Base-by-base conservation (phyloP, 2,797 vertebrate genomes). In the Lagocephalus sceleratus region DNA sequence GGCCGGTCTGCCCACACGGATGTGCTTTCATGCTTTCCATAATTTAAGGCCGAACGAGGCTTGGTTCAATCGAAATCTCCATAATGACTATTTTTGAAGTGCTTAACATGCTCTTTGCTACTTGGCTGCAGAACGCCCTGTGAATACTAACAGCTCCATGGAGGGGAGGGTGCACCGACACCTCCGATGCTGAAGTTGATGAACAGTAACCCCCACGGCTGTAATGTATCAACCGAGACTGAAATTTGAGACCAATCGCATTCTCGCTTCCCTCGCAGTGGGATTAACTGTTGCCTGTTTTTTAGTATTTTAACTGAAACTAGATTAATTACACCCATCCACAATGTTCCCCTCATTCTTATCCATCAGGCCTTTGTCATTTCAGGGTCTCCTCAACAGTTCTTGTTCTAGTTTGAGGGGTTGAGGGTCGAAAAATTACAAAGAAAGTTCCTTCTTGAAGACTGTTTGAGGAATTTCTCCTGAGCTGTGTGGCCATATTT, bases 241-340 rank as follows among this genome's bases (percentile, higher is more conserved):
- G 57, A 77, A 73, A 74, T 83, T 64, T 72, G 57, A 70, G 67
- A 68, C 65, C 35, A 52, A 63, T 73, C 50, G 51, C 23, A 63
- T 57, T 8, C 11, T 49, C 6, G 47, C 57, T 68, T 50, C 56
- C 51, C 49, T 23, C 39, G 46, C 45, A 50, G 23, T 52, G 59
- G 64, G 72, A 84, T 73, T 74, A 82, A 75, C 64, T 81, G 51
- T 68, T 76, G 57, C 68, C 47, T 51, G 56, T 47, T 75, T 83
- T 68, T 77, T 83, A 66, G 63, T 64, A 39, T 68, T 67, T 63
- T 54, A n/a, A 51, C 41, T 51, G 41, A 61, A 69, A 73, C 62
- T 58, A 72, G 71, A 84, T 85, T 53, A 75, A 78, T 82, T 71
- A 35, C 3, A 4, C 32, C 2, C 2, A 4, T 35, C 32, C 32